Evolutionary conservation across 2,888 invertebrate species (phyloP), one percentile per base, ranked within the genome.

Genomic region (Halictus ligatus): DNA sequence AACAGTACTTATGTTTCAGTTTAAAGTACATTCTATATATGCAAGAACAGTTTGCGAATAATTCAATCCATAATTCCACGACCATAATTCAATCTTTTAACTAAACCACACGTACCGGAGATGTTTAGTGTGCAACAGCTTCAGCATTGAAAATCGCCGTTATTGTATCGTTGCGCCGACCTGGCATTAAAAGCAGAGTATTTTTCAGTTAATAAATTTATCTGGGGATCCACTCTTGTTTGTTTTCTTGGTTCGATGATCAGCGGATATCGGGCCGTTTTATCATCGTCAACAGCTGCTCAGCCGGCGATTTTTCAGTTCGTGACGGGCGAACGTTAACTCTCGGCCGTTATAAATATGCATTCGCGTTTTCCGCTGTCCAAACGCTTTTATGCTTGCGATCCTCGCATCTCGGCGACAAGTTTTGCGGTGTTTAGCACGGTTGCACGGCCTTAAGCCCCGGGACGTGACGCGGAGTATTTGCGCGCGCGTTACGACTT

Each of bases 401-500:
- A n/a, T 67, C 46, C 64, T 12, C 50, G 74, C 78, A 21, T 76
- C 60, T 25, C 35, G 25, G 29, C 73, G 60, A 46, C 73, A 88
- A 89, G 90, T 89, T 83, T 88, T 83, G 78, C 86, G 77, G 75
- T 88, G 84, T 89, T 90, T 88, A 72, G 81, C 89, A 85, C 88
- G 78, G 72, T 67, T 40, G 84, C 85, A 88, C 89, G 80, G 80
- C 86, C 92, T 92, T 94, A 93, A 94, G 93, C 94, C 89, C 81
- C 83, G 83, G 89, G 93, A 94, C 94, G 94, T 93, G 94, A 94
- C 92, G 91, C 89, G 89, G 91, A 90, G 91, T 93, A 93, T 94
- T 94, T 94, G 94, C 93, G 84, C 89, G 88, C 90, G 93, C 90
- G 94, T 93, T 92, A 91, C 92, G 89, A 89, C 91, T 88, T 89